Evolutionary conservation across 2,113 vertebrate genomes (phyloP).

Genomic region (Corydoras maculifer): DNA sequence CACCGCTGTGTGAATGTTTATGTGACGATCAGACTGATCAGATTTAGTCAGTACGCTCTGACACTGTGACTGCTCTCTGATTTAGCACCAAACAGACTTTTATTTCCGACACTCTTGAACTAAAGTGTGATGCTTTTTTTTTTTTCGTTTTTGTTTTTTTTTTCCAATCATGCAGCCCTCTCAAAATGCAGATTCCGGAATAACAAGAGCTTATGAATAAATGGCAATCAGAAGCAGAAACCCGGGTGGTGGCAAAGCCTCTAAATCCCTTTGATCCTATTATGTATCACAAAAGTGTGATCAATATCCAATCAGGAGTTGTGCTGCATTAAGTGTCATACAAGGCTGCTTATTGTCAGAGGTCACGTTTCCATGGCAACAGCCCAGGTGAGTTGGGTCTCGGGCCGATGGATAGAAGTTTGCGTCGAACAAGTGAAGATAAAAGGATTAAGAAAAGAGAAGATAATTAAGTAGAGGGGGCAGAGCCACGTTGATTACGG

Average conservation of each 20-base stretch:
- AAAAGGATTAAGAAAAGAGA: constrained; percentile 51
- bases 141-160: neutral
- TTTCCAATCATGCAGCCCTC: constrained; percentile 45
- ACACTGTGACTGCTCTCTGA: neutral
- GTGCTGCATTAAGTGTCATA: constrained; percentile 62
- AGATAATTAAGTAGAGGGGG: constrained; percentile 58
- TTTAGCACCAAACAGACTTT: neutral
- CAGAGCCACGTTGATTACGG: neutral
- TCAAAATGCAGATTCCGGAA: constrained; percentile 62
- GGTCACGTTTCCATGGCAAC: constrained; percentile 66
- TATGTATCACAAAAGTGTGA: constrained; percentile 75
- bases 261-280: constrained; percentile 68
- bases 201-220: constrained; percentile 64
- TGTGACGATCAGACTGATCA: no score
- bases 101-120: constrained; percentile 15
- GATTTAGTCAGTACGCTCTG: constrained; percentile 4
- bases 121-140: constrained; percentile 13
- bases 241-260: constrained; percentile 54
- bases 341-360: constrained; percentile 67
- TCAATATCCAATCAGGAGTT: constrained; percentile 75
- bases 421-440: constrained; percentile 64
- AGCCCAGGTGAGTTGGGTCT: constrained; percentile 60
- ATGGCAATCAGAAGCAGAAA: constrained; percentile 59
- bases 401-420: constrained; percentile 65
- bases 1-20: no score